These are phyloP conservation scores for Andrena praecox DNA, from an alignment of 2,888 invertebrate genomes.

Conservation along the genomic window DNA sequence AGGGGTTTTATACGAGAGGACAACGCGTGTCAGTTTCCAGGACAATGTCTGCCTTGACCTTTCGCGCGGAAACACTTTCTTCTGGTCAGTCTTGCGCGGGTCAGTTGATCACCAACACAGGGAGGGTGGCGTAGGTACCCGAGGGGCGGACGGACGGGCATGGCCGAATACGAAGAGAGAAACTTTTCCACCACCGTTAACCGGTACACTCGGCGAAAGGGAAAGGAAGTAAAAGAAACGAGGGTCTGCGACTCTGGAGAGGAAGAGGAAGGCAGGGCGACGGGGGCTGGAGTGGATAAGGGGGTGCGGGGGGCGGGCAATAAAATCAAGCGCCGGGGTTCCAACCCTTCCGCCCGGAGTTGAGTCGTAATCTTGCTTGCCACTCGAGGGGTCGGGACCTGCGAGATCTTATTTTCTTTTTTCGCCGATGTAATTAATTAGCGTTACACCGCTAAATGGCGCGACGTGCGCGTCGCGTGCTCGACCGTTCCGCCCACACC, in stretches of 20 bases:
- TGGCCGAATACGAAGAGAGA: slow-evolving; percentile 63
- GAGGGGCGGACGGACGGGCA: slow-evolving; percentile 49
- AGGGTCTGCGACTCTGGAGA: slow-evolving; percentile 52
- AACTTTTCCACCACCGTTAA: slow-evolving; percentile 63
- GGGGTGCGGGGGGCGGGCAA: slow-evolving; percentile 73
- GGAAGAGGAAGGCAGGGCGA: slow-evolving; percentile 57
- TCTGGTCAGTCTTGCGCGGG: slow-evolving; percentile 72
- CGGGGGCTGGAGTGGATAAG: slow-evolving; percentile 48
- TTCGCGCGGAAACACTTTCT: slow-evolving; percentile 31
- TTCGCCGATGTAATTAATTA: slow-evolving; percentile 78
- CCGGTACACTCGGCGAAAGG: slow-evolving; percentile 58
- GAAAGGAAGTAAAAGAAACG: slow-evolving; percentile 72
- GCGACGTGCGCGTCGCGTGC: slow-evolving; percentile 46
- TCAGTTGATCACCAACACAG: slow-evolving; percentile 70
- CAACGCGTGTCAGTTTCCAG: neutral
- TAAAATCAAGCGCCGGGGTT: slow-evolving; percentile 81
- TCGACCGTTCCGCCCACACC: neutral
- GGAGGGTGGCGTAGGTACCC: slow-evolving; percentile 48
- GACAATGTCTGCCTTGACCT: slow-evolving; percentile 47
- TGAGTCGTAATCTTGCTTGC: slow-evolving; percentile 79
- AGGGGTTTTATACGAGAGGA: too few relatives aligned
- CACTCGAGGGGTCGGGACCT: slow-evolving; percentile 71
- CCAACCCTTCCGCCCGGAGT: slow-evolving; percentile 79
- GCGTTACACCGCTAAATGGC: slow-evolving; percentile 72
- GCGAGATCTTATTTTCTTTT: slow-evolving; percentile 80